A percentile compares a stretch with the other conserved stretches of the same genome.
phyloP scores from a whole-genome alignment of 1,140 invertebrate species.

The Bradysia coprophila region DNA sequence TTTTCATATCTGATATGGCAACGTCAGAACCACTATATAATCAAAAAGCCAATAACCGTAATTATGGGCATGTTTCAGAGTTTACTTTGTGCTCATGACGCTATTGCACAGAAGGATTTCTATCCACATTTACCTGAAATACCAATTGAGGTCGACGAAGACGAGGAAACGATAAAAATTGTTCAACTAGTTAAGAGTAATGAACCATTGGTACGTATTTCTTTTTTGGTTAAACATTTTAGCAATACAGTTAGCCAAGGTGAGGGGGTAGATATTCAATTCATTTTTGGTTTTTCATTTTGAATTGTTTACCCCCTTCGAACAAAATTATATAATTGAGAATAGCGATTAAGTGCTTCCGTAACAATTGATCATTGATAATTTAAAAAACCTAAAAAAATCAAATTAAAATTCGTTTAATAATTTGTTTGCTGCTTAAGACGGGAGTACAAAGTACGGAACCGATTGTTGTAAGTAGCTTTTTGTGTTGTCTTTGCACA shows the following conservation, averaged over 20 bases:
- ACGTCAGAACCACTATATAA: too few relatives aligned
- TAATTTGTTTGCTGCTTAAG: slow-evolving; percentile 28
- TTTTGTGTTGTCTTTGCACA: not conserved
- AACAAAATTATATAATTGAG: not conserved
- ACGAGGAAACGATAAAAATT: slow-evolving; percentile 92
- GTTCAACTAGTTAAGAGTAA: slow-evolving; percentile 93
- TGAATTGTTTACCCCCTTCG: not conserved
- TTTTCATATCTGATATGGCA: too few relatives aligned
- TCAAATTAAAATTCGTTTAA: not conserved
- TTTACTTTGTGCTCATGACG: slow-evolving; percentile 80
- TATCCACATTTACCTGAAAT: slow-evolving; percentile 78
- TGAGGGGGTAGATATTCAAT: slow-evolving; percentile 2
- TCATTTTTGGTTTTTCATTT: not conserved
- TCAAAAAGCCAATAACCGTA: too few relatives aligned
- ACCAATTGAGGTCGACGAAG: slow-evolving; percentile 72
- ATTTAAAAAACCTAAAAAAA: not conserved
- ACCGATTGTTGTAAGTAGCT: slow-evolving; percentile 81
- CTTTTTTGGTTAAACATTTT: not conserved
- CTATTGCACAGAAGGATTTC: slow-evolving; percentile 88
- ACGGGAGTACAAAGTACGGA: slow-evolving; percentile 76
- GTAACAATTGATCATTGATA: too few relatives aligned
- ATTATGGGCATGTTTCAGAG: slow-evolving; percentile 49
- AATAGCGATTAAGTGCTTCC: not conserved
- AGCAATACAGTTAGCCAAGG: slow-evolving; percentile 1
- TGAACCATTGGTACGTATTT: slow-evolving; percentile 75